Base-by-base conservation (phyloP, 2,797 vertebrate species). In the Otolemur crassicaudatus region DNA sequence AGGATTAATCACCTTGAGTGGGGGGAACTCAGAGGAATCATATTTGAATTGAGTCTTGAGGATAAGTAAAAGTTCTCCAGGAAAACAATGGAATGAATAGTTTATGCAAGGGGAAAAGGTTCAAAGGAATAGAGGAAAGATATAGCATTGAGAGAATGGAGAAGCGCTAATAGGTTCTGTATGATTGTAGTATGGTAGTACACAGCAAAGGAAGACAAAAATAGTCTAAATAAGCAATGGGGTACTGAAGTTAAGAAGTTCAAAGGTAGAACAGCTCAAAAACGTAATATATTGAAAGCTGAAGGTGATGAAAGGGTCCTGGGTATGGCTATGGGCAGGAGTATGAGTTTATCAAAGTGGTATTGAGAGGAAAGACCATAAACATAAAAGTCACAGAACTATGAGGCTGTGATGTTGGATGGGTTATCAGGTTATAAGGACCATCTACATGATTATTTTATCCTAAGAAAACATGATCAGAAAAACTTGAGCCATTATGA, bases 321-420 rank as follows among this genome's bases (percentile, higher is more conserved):
- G 31, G 80, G 13, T 80, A 1, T 79, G 29, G 43, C 37, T 43
- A 76, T 8, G 5, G 27, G 73, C 46, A 61, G 61, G 31, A 75
- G 2, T 43, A 56, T 29, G 63, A 82, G 14, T 82, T 85, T 87
- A 87, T 56, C 37, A 82, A 81, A 29, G 60, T 61, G 34, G 27
- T 67, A 25, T 19, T 91, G 61, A 85, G 49, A 92, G 53, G 49
- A 93, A 91, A 89, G 60, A 90, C 3, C n/a, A 80, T 88, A 92
- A 94, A 89, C 46, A 72, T 2, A 92, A 72, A 94, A 93, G 22
- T 90, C 70, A 96, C 22, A 83, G 90, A 93, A 75, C 46, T 65
- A 80, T 65, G 34, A 90, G 20, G 46, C 19, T 92, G 60, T 19
- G 17, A 56, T 87, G 23, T 53, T 77, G 43, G 23, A 83, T 65